Evolutionary conservation across 2,888 invertebrate genomes (phyloP), one percentile per base, ranked within the genome.

Genomic region (Amiota minor): DNA sequence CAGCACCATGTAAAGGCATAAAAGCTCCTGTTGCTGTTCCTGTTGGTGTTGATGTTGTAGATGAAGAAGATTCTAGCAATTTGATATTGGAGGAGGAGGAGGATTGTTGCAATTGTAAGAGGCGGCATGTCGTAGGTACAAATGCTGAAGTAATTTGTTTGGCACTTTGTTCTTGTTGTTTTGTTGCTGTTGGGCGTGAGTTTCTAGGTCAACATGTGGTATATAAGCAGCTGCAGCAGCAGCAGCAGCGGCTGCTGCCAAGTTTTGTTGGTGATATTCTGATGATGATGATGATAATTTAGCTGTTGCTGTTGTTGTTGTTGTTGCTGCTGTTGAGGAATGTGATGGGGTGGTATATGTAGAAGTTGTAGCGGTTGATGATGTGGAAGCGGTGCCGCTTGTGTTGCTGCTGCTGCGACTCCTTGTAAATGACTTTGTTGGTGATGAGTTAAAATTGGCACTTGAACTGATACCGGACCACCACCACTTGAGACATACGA

Each of bases 381-480:
- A 35, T 35, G 35, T 35, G 35, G 35, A 3, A 35, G 6, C 6
- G 35, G 35, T 35, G 35, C 0, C 2, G 35, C 6, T 35, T 2
- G 35, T 35, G 79, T 56, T 68, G 77, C 69, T 74, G 76, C 65
- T 77, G 75, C 73, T 23, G 75, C 76, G 35, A 74, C 70, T 46
- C 74, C 76, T 67, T 72, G 67, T 9, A 50, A 35, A 50, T 47
- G 67, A 11, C 14, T 20, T 4, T 35, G n/a, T 2, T 78, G 78
- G 75, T 77, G 77, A 74, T 81, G 81, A 78, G 82, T 80, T 80
- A 80, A 77, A 74, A 86, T 83, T 79, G 86, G 86, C 79, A 87
- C 82, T 75, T 86, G 80, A 77, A 87, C 82, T 74, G 87, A 80
- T 78, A 81, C 81, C 81, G 84, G 85, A 80, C 82, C 85, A 35